phyloP scores from a whole-genome alignment of 2,113 vertebrate species.

The Bettongia penicillata region DNA sequence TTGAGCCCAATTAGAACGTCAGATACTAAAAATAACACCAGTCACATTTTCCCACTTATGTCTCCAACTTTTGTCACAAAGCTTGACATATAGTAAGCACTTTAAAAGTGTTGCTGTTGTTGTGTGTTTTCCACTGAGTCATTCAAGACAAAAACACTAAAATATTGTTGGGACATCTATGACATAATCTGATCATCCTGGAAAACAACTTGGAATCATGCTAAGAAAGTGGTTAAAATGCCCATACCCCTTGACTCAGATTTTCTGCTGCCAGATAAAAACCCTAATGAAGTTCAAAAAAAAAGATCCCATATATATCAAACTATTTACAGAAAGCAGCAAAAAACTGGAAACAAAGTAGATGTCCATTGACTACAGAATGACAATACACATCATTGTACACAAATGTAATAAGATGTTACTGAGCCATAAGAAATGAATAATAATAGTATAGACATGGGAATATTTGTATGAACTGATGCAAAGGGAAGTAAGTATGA shows the following conservation, averaged over 20 bases:
- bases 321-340: neutral
- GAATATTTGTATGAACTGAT: neutral
- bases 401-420: neutral
- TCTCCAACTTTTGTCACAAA: neutral
- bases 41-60: neutral
- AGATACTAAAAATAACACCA: neutral
- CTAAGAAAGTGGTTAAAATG: neutral
- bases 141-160: neutral
- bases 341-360: neutral
- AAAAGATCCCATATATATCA: neutral
- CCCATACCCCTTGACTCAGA: neutral
- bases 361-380: neutral
- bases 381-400: neutral
- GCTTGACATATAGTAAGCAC: neutral
- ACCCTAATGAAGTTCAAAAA: neutral
- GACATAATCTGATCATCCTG: neutral
- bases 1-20: neutral
- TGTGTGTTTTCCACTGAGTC: neutral
- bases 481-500: neutral
- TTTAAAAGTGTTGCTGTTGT: neutral
- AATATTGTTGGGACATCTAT: neutral
- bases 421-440: neutral
- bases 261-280: neutral
- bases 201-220: neutral
- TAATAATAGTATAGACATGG: neutral